Evolutionary conservation across 2,797 vertebrate genomes (phyloP), one percentile per base, ranked within the genome.

Genomic region (Amazona finschi): DNA sequence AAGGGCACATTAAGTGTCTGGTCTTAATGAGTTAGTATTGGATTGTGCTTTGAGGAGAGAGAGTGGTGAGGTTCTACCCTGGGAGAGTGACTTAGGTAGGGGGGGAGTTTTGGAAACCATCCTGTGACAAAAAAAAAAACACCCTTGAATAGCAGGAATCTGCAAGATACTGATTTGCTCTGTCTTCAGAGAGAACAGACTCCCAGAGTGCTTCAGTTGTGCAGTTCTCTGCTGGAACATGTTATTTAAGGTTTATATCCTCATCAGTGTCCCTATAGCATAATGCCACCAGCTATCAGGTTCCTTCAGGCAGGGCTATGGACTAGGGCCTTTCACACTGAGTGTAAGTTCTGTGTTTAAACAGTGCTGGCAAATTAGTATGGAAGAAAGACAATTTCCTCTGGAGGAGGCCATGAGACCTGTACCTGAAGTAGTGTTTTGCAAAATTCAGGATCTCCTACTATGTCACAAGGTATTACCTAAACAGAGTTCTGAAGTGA

Each of bases 21-120:
- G 12, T 69, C 46, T 88, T 95, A 81, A 86, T 89, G 61, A 84
- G 22, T 43, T 55, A 10, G 43, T 65, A 64, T 43, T 50, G 64
- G 47, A 50, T 73, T 87, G 58, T 52, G 30, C 38, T 92, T 69
- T 55, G 79, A 83, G 82, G 41, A 61, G 39, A 53, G 28, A 50
- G 27, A 50, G 12, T 0, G 4, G 24, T 28, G 16, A 49, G 24
- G 9, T 0, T 2, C 14, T 73, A n/a, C 20, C 28, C 39, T 62
- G 19, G 31, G 12, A 80, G 22, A 25, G 17, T 20, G 5, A 33
- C n/a, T 58, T 9, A 15, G 9, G 5, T 1, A 55, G n/a, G 21
- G 28, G 14, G 64, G 24, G 55, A 55, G 4, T 72, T 86, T 55
- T 22, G 36, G 85, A 55, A 87, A 16, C 8, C 13, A 31, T 57